phyloP scores from a whole-genome alignment of 2,888 invertebrate species.

The Melinopterus prodromus region DNA sequence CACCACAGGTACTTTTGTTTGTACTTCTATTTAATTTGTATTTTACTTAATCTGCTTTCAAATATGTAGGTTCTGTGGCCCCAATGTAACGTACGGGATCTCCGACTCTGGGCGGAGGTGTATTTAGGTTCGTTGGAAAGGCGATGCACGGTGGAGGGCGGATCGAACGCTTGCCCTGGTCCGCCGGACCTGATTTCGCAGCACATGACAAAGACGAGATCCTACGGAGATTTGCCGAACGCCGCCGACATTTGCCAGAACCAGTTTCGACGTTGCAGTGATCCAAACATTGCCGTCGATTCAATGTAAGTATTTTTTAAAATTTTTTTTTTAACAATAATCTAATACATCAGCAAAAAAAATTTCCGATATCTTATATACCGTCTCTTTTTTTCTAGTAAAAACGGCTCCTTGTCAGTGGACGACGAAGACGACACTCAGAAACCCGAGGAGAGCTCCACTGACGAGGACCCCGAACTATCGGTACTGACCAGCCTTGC shows the following conservation, averaged over 20 bases:
- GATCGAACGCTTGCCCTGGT: constrained; percentile 49
- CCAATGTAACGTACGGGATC: constrained; percentile 82
- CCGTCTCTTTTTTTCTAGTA: constrained; percentile 30
- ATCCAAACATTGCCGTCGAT: constrained; percentile 82
- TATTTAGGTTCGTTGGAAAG: constrained; percentile 71
- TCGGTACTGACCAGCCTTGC: constrained; percentile 34
- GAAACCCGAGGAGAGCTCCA: background rate
- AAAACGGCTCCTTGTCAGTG: constrained; percentile 35
- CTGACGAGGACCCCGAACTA: constrained; percentile 31
- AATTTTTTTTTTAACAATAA: background rate
- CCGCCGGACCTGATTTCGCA: constrained; percentile 61
- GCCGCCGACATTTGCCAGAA: constrained; percentile 66
- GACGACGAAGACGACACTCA: constrained; percentile 39
- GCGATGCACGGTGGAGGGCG: constrained; percentile 52
- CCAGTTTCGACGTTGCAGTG: constrained; percentile 78
- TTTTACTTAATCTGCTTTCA: background rate
- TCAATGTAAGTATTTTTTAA: constrained; percentile 65
- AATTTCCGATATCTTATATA: background rate
- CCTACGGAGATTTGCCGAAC: constrained; percentile 82
- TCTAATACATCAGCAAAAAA: background rate
- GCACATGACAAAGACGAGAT: constrained; percentile 81
- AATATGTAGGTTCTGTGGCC: constrained; percentile 83
- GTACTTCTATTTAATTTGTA: constrained; percentile 11
- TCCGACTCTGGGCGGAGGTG: constrained; percentile 85
- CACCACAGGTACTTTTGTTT: constrained; percentile 59